These are phyloP conservation scores for Chelonoidis abingdonii DNA, from an alignment of 2,113 vertebrate species.

Conservation along the genomic window DNA sequence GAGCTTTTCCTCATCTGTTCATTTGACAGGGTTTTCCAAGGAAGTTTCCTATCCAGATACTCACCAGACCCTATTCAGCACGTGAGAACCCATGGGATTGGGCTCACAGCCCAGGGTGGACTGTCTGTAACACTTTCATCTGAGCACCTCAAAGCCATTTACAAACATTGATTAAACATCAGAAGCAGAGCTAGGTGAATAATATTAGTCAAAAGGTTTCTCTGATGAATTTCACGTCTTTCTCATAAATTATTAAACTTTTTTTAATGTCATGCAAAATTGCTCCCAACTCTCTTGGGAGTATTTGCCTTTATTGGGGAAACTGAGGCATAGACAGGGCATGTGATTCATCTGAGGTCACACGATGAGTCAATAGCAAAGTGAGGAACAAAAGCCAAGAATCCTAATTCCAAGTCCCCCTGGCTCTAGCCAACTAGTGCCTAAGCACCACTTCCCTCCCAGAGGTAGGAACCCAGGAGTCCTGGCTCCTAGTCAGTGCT, in stretches of 20 bases:
- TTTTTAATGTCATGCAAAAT: background rate
- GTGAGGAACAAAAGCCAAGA: background rate
- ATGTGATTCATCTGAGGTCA: background rate
- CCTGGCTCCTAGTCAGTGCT: background rate
- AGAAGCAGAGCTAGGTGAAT: slow-evolving; percentile 52
- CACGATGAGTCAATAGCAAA: accelerated
- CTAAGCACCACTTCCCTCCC: background rate
- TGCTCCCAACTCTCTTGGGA: background rate
- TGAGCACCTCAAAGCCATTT: slow-evolving; percentile 59
- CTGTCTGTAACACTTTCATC: slow-evolving; percentile 41
- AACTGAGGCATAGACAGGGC: background rate
- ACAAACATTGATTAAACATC: slow-evolving; percentile 61
- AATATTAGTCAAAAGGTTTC: slow-evolving; percentile 29
- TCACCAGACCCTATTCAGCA: background rate
- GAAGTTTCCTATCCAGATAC: background rate
- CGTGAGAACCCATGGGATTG: background rate
- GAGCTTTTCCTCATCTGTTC: background rate
- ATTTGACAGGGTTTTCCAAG: background rate
- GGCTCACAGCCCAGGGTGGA: background rate
- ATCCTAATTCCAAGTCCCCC: accelerated
- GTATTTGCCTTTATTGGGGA: background rate
- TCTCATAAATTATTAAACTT: slow-evolving; percentile 49
- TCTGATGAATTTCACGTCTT: slow-evolving; percentile 28
- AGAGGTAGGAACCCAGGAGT: background rate
- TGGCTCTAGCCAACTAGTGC: background rate